Evolutionary conservation across 2,113 vertebrate genomes (phyloP), one percentile per base, ranked within the genome.

Genomic region (Pluvialis apricaria): DNA sequence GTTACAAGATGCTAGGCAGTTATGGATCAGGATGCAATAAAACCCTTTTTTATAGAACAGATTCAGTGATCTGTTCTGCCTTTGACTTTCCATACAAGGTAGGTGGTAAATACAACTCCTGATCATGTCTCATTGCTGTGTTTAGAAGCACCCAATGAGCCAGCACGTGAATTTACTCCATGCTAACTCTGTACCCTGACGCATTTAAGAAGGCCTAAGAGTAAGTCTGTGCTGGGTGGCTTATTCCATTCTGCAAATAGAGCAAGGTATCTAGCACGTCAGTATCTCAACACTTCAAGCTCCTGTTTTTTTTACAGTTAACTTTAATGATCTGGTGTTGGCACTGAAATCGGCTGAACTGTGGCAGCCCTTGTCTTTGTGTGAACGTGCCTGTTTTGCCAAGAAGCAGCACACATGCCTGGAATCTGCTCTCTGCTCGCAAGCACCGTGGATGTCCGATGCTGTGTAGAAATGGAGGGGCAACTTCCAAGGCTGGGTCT

Each of bases 381-480:
- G 40, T 47, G n/a, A 77, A 38, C 54, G 32, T 25, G 13, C 36
- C 36, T 26, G 65, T 40, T 85, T 34, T 82, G 55, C 55, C 40
- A 52, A 78, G 69, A 5, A 77, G 69, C 51, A 78, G 49, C 54
- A 15, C 5, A 0, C 1, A 6, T 57, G 29, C 45, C 40, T 58
- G 78, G 8, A 31, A 15, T 36, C 36, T 69, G 44, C 31, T 76
- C 21, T 38, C 16, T 76, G 40, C 47, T 86, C 44, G 8, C 1
- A 0, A 12, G 12, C 32, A 51, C 1, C 5, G 0, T 0, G 3
- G 11, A 26, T 20, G 38, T 29, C 42, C 1, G 4, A 12, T 22
- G 54, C 61, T 45, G 28, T 9, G 13, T 8, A 8, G 32, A 2
- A 15, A 9, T 9, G 54, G n/a, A 72, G 42, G 26, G 61, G 22